These are phyloP conservation scores for Orchestia grillus DNA, from an alignment of 1,140 invertebrate species.

Conservation along the genomic window DNA sequence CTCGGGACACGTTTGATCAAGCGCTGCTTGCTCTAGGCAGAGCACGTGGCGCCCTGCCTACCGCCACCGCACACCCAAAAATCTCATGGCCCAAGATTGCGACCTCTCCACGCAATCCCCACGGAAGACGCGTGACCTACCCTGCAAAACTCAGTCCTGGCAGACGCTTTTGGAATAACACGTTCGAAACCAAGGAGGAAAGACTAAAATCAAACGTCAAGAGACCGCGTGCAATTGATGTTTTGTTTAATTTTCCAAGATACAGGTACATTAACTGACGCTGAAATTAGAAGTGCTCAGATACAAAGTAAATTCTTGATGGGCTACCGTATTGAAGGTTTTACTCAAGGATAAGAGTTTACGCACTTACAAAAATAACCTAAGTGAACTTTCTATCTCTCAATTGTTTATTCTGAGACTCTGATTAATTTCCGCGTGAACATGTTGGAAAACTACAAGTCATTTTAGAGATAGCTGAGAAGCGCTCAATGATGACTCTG, in stretches of 20 bases:
- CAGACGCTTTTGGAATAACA: neutral
- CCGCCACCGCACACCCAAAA: neutral
- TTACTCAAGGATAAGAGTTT: no score
- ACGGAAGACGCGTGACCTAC: neutral
- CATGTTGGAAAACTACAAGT: no score
- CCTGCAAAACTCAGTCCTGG: neutral
- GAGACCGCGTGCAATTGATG: neutral
- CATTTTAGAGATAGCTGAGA: no score
- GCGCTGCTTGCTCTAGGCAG: neutral
- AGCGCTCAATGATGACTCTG: no score
- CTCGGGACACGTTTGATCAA: neutral
- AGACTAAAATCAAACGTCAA: neutral
- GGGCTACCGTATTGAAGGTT: no score
- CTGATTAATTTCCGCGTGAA: no score
- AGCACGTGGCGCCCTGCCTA: neutral
- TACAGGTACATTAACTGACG: no score
- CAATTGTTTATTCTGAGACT: no score
- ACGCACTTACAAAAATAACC: no score
- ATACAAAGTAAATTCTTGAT: no score
- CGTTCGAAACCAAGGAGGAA: neutral
- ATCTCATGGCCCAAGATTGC: neutral
- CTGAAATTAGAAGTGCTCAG: no score
- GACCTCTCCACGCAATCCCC: neutral
- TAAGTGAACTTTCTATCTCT: no score
- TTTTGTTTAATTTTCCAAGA: neutral